phyloP scores from a whole-genome alignment of 2,113 vertebrate species.

The Zosterops japonicus region DNA sequence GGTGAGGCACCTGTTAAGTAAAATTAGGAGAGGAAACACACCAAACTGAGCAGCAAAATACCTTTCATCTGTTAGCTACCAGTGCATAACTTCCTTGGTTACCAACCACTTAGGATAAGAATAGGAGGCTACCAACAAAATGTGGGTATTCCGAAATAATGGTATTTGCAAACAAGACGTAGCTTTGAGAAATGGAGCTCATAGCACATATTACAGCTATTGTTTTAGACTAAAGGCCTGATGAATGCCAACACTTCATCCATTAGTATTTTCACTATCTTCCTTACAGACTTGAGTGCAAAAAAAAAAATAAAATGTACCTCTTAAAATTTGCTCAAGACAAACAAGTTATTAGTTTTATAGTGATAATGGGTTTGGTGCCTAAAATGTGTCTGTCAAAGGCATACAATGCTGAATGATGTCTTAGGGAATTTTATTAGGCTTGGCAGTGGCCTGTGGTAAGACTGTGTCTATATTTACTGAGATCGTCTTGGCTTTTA shows the following conservation, averaged over 20 bases:
- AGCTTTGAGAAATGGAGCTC: neutral
- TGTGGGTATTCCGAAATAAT: neutral
- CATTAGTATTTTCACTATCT: neutral
- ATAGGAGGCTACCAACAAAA: neutral
- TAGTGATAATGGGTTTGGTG: neutral
- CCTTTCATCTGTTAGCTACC: neutral
- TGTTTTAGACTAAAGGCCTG: neutral
- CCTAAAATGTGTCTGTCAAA: neutral
- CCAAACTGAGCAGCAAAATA: neutral
- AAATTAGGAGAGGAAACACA: neutral
- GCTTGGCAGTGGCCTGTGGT: neutral
- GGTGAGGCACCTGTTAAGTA: neutral
- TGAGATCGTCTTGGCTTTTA: neutral
- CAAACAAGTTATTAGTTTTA: neutral
- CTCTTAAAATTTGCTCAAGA: neutral
- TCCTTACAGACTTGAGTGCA: neutral
- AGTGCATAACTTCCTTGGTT: neutral
- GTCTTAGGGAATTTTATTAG: neutral
- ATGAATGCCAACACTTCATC: neutral
- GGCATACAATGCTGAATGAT: neutral
- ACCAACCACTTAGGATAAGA: neutral
- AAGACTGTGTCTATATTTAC: neutral
- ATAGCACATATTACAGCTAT: neutral
- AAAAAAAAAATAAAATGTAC: neutral
- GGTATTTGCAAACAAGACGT: neutral